phyloP scores from a whole-genome alignment of 2,113 vertebrate species.

The Mystacornis crossleyi region DNA sequence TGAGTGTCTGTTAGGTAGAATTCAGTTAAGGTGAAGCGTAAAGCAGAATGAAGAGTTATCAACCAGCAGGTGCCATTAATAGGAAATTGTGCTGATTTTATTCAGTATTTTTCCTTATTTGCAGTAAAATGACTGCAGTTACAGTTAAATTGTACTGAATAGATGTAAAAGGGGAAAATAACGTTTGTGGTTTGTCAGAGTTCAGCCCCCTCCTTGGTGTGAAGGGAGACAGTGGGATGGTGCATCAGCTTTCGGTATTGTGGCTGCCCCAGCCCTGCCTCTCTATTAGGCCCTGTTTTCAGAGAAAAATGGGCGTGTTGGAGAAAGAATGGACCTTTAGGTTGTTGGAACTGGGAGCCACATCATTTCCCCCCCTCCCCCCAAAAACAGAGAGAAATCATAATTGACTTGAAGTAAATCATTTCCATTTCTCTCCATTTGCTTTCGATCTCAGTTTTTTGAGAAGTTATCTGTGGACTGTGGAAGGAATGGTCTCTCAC shows the following conservation, averaged over 20 bases:
- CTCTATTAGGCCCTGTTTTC: not conserved
- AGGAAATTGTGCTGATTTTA: constrained; percentile 56
- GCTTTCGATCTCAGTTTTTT: not conserved
- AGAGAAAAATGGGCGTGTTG: not conserved
- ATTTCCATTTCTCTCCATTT: not conserved
- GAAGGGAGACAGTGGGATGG: not conserved
- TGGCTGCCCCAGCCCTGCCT: not conserved
- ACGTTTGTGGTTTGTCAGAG: not conserved
- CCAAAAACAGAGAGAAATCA: fast-evolving
- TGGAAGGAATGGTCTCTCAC: not conserved
- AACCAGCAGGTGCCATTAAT: constrained; percentile 21
- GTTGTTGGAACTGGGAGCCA: not conserved
- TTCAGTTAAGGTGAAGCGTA: constrained; percentile 9
- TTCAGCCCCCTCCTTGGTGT: not conserved
- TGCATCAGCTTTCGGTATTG: not conserved
- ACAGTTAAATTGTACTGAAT: constrained; percentile 51
- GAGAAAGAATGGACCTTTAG: not conserved
- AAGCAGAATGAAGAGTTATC: not conserved
- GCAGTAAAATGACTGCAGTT: constrained; percentile 67
- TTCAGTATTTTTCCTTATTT: constrained; percentile 63
- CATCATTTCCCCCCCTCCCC: fast-evolving
- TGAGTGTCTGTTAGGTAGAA: not conserved
- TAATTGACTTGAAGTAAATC: not conserved
- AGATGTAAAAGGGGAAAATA: constrained; percentile 10
- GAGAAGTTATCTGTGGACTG: not conserved